Evolutionary conservation across 2,888 invertebrate species (phyloP).

Genomic region (Mimas tiliae): DNA sequence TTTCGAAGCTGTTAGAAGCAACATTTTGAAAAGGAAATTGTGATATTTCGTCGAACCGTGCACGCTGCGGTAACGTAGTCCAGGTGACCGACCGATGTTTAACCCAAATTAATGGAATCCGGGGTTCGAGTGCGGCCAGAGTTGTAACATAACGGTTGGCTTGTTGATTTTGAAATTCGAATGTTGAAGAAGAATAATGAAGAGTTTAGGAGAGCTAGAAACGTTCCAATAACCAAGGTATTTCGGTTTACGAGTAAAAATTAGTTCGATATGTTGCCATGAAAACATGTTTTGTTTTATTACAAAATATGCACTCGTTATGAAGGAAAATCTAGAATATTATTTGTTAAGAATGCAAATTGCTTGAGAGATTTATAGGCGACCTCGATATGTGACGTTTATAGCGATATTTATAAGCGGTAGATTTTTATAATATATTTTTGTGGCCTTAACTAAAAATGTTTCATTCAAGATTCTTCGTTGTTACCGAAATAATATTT

Average conservation of each 20-base stretch:
- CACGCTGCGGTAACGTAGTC: slow-evolving; percentile 36
- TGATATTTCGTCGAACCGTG: slow-evolving; percentile 22
- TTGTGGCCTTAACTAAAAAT: slow-evolving; percentile 10
- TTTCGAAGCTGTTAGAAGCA: slow-evolving; percentile 11
- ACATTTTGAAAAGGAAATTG: slow-evolving; percentile 19
- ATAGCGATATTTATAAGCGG: slow-evolving; percentile 13
- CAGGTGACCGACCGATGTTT: slow-evolving; percentile 36
- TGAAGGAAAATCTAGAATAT: slow-evolving; percentile 7
- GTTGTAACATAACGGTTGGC: slow-evolving; percentile 19
- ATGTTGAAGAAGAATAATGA: slow-evolving; percentile 4
- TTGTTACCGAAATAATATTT: not conserved
- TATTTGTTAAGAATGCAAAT: slow-evolving; percentile 17
- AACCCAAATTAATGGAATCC: slow-evolving; percentile 36
- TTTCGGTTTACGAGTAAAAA: not conserved
- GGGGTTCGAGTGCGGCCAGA: slow-evolving; percentile 28
- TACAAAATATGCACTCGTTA: not conserved
- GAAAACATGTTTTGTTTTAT: slow-evolving; percentile 3
- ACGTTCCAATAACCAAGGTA: not conserved
- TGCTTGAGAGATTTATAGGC: slow-evolving; percentile 9
- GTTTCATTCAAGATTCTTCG: slow-evolving; percentile 14
- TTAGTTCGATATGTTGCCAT: not conserved
- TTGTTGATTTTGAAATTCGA: slow-evolving; percentile 12
- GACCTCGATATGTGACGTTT: slow-evolving; percentile 16
- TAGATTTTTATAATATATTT: slow-evolving; percentile 9
- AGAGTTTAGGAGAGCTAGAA: not conserved